Conservation (phyloP, 2,888 invertebrate species). For the Anthrax anthrax region DNA sequence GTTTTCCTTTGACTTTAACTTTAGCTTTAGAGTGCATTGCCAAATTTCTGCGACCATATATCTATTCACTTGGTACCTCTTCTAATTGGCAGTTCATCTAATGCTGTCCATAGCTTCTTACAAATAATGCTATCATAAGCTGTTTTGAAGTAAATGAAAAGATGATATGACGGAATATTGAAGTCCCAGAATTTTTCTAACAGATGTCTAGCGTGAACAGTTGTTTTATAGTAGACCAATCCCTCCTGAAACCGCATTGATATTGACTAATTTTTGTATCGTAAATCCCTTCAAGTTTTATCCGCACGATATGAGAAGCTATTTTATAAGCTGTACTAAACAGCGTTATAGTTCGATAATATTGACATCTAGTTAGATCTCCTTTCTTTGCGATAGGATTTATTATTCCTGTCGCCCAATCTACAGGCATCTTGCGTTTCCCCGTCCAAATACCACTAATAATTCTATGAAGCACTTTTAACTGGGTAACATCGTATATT, state of each 20-base stretch:
- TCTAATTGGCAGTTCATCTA: neutral
- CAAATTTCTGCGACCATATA: neutral
- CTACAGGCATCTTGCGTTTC: too few species aligned
- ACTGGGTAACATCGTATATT: too few species aligned
- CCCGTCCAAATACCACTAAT: too few species aligned
- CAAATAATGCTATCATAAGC: neutral
- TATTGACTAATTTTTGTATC: neutral
- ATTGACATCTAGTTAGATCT: too few species aligned
- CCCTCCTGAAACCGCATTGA: conserved; percentile 1
- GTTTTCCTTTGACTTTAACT: neutral
- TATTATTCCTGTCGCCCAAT: too few species aligned
- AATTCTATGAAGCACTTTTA: too few species aligned
- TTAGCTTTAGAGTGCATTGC: neutral
- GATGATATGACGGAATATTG: neutral
- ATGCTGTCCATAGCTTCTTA: neutral
- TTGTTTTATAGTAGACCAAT: neutral
- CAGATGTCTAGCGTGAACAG: neutral
- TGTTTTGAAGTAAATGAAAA: neutral
- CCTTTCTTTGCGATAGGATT: too few species aligned
- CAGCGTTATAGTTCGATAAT: too few species aligned
- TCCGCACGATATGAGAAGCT: too few species aligned
- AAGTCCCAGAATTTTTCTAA: neutral
- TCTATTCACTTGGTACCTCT: neutral
- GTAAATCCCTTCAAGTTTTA: too few species aligned
- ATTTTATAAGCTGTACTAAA: too few species aligned